Evolutionary conservation across 2,888 invertebrate genomes (phyloP).

Genomic region (Notodonta dromedarius): DNA sequence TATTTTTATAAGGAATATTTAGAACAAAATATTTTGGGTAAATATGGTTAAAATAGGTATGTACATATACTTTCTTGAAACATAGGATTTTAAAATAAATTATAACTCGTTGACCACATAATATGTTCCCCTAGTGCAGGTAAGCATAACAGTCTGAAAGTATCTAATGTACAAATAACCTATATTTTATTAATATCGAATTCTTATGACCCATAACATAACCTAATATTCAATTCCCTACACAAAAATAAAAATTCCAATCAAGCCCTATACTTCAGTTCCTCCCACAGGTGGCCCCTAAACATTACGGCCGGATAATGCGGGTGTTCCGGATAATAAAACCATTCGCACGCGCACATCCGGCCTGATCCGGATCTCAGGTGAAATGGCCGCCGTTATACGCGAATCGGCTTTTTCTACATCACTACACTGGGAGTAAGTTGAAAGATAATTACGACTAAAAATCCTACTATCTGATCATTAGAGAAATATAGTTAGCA

Average conservation of each 20-base stretch:
- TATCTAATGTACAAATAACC: not conserved
- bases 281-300: conserved; percentile 59
- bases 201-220: not conserved
- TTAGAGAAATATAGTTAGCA: no score
- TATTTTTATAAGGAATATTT: no score
- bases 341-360: conserved; percentile 56
- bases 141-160: no score
- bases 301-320: conserved; percentile 43
- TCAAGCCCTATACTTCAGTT: conserved; percentile 4
- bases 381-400: conserved; percentile 40
- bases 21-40: no score
- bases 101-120: no score
- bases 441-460: not conserved
- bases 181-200: not conserved
- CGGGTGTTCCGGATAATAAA: conserved; percentile 58
- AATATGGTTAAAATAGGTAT: no score
- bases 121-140: no score
- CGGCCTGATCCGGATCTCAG: conserved; percentile 47
- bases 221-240: not conserved
- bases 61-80: no score
- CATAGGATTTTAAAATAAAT: no score
- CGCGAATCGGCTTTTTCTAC: conserved; percentile 19
- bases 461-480: no score
- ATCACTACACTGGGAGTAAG: conserved; percentile 3
- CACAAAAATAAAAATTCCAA: conserved; percentile 7